Conservation (phyloP, 2,113 vertebrate genomes). For the Motacilla tschutschensis region DNA sequence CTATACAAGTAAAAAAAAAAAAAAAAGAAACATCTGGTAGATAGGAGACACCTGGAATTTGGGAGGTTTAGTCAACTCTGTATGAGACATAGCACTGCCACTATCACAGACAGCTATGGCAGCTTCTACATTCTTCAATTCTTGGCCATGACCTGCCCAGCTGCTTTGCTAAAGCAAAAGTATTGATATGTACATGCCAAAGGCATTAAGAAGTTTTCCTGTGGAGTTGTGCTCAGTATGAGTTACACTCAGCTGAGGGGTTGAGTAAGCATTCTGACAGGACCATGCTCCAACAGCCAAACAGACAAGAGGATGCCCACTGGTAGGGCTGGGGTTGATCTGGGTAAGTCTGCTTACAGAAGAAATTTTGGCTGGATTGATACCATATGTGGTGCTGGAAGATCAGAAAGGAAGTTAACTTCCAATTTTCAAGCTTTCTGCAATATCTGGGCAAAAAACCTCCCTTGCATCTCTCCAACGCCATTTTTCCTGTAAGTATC, state of each 20-base stretch:
- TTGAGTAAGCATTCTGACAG: neutral
- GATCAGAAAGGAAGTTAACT: neutral
- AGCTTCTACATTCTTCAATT: neutral
- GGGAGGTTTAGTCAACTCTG: neutral
- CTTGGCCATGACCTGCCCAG: neutral
- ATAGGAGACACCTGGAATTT: neutral
- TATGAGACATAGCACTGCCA: neutral
- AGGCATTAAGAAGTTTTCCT: neutral
- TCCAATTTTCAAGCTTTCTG: neutral
- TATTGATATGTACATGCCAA: neutral
- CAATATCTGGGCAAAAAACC: neutral
- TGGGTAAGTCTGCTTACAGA: neutral
- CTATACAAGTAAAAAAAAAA: neutral
- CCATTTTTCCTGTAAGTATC: neutral
- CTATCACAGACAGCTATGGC: neutral
- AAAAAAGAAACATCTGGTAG: neutral
- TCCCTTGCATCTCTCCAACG: neutral
- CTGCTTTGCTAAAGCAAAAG: neutral
- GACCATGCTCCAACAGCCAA: neutral
- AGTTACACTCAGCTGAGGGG: neutral
- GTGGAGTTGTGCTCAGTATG: accelerated
- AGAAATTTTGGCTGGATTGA: neutral
- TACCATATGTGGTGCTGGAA: neutral
- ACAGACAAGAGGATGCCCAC: neutral
- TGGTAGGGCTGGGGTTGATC: neutral